A percentile compares a stretch with the other conserved stretches of the same genome.
Conservation (phyloP, 1,140 invertebrate genomes). For the Chionoecetes opilio region DNA sequence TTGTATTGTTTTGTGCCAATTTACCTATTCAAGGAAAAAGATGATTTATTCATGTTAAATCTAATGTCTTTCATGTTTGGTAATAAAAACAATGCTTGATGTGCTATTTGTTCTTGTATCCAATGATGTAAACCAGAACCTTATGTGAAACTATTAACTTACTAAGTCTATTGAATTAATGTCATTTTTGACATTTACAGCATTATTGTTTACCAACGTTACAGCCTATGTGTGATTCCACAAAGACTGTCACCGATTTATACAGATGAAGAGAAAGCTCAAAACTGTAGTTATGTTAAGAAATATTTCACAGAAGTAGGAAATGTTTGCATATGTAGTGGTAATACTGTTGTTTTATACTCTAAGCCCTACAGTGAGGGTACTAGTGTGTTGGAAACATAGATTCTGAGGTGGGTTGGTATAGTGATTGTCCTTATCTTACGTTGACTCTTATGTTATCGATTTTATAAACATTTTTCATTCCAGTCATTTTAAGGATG, state of each 20-base stretch:
- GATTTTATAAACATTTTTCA: background rate
- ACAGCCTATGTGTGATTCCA: slow-evolving; percentile 42
- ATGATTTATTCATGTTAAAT: slow-evolving; percentile 69
- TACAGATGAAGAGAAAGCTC: slow-evolving; percentile 68
- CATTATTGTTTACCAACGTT: slow-evolving; percentile 7
- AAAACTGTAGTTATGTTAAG: slow-evolving; percentile 73
- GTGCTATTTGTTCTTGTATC: slow-evolving; percentile 76
- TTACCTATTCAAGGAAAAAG: slow-evolving; percentile 47
- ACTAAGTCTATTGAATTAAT: slow-evolving; percentile 48
- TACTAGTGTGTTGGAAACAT: slow-evolving; percentile 44
- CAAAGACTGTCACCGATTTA: slow-evolving; percentile 56
- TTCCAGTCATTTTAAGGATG: slow-evolving; percentile 28
- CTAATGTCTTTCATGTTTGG: slow-evolving; percentile 78
- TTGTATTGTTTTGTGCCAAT: slow-evolving; percentile 74
- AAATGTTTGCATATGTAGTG: slow-evolving; percentile 73
- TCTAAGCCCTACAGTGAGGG: slow-evolving; percentile 63
- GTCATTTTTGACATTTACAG: background rate
- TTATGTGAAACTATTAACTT: slow-evolving; percentile 42
- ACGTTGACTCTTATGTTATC: background rate
- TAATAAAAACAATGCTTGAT: slow-evolving; percentile 74
- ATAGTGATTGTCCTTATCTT: background rate
- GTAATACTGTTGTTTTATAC: slow-evolving; percentile 75
- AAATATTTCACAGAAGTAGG: slow-evolving; percentile 73
- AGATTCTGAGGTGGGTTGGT: slow-evolving; percentile 34
- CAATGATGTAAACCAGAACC: slow-evolving; percentile 66